Conservation (phyloP, 2,888 invertebrate genomes). For the Lapara coniferarum region DNA sequence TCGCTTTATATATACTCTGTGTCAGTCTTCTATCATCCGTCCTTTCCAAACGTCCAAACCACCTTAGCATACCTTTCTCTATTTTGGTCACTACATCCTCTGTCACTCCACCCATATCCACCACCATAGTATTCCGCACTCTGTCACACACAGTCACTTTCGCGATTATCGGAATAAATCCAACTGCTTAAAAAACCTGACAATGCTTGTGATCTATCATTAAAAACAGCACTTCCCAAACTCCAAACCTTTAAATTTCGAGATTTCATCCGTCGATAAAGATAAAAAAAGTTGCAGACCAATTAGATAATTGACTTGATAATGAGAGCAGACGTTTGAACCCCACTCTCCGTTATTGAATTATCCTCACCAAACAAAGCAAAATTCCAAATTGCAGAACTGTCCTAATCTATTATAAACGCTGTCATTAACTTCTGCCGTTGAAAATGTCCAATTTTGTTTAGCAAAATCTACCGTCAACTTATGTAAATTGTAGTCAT, state of each 20-base stretch:
- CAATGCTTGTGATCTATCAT: neutral
- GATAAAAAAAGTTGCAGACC: conserved; percentile 8
- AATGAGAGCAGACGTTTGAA: conserved; percentile 16
- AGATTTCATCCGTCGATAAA: conserved; percentile 1
- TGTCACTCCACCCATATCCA: too few species aligned
- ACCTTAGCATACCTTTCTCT: too few species aligned
- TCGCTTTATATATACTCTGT: too few species aligned
- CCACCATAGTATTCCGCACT: too few species aligned
- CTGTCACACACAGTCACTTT: too few species aligned
- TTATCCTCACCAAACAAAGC: conserved; percentile 21
- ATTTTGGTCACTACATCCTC: too few species aligned
- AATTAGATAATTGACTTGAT: conserved; percentile 17
- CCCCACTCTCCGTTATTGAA: conserved; percentile 13
- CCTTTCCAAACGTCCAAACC: too few species aligned
- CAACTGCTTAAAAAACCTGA: neutral
- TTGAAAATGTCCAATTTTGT: neutral
- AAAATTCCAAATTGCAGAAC: conserved; percentile 3
- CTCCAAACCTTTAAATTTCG: neutral
- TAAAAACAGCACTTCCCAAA: neutral
- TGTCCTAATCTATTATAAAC: conserved; percentile 17
- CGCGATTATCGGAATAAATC: too few species aligned
- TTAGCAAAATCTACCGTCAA: neutral
- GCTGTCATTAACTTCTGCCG: conserved; percentile 6
- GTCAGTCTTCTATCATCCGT: too few species aligned
- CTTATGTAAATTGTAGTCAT: neutral